Base-by-base conservation (phyloP, 2,113 vertebrate species). In the Pelodiscus sinensis region DNA sequence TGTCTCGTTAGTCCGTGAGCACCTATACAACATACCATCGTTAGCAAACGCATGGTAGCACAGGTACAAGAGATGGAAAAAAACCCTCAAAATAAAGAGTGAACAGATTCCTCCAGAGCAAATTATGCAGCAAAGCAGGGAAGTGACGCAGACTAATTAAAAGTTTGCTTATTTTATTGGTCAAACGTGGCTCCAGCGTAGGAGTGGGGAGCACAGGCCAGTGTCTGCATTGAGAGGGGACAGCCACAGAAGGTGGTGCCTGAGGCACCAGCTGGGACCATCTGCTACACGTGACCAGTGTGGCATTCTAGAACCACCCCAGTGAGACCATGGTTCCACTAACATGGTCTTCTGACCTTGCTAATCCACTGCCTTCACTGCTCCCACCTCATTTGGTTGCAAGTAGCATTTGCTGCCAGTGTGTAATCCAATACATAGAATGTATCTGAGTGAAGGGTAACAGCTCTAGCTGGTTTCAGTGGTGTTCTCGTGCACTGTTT, bases 401-500 rank as follows among this genome's bases (percentile, higher is more conserved):
- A n/a, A 54, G 27, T 15, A 54, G 16, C n/a, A 21, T 79, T 31
- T 31, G 71, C 27, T 31, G 2, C 50, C 9, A 38, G 35, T 62
- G 21, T 31, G 44, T 52, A 68, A n/a, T 68, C 62, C 16, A 18
- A 18, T 18, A n/a, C 3, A 12, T 35, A 35, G 31, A 71, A 35
- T 18, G 9, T 44, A 11, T 5, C 35, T 13, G 35, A 44, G 35
- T 75, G 24, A 24, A 75, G 38, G 38, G 31, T 19, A 18, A 19
- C 44, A 44, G 44, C 44, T 79, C 58, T 44, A 80, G 80, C 22
- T 25, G 12, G 80, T 92, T 79, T n/a, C 56, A 27, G 44, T 5
- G 9, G 0, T 87, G 9, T 31, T 87, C 1, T 0, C 1, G 0
- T 5, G 6, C 71, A 19, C 50, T 56, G 81, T 78, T 15, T 29